These are phyloP conservation scores for Thalassarche chlororhynchos DNA, from an alignment of 2,113 vertebrate genomes.

Conservation along the genomic window DNA sequence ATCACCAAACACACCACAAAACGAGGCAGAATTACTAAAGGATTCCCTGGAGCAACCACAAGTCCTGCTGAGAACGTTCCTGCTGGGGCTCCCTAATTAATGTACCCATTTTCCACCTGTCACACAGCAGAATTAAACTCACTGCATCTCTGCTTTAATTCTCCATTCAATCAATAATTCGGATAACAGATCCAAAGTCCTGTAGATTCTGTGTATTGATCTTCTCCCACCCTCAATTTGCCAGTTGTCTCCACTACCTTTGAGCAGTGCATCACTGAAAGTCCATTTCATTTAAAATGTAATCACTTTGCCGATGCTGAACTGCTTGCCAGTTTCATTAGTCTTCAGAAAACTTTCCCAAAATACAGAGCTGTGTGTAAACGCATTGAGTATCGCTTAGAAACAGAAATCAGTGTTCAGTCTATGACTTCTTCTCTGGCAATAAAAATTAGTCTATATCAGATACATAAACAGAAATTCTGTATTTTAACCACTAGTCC, in stretches of 20 bases:
- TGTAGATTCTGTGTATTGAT: slow-evolving; percentile 62
- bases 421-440: not conserved
- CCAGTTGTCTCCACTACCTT: slow-evolving; percentile 57
- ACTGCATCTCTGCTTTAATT: slow-evolving; percentile 63
- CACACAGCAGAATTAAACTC: slow-evolving; percentile 67
- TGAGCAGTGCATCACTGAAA: slow-evolving; percentile 38
- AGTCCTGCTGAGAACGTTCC: slow-evolving; percentile 13
- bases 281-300: slow-evolving; percentile 61
- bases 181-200: slow-evolving; percentile 57
- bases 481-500: not conserved
- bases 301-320: slow-evolving; percentile 9
- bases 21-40: slow-evolving; percentile 41
- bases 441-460: not conserved
- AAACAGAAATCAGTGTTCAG: not conserved
- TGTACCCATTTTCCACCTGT: slow-evolving; percentile 66
- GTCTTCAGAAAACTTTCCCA: slow-evolving; percentile 27
- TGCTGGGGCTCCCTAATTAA: slow-evolving; percentile 65
- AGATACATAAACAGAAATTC: not conserved
- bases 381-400: not conserved
- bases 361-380: slow-evolving; percentile 8
- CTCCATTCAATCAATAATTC: slow-evolving; percentile 62
- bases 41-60: slow-evolving; percentile 59
- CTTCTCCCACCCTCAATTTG: slow-evolving; percentile 59
- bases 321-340: slow-evolving; percentile 34
- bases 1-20: slow-evolving; percentile 42